Evolutionary conservation across 2,888 invertebrate species (phyloP).

Genomic region (Lepidonotus clava): DNA sequence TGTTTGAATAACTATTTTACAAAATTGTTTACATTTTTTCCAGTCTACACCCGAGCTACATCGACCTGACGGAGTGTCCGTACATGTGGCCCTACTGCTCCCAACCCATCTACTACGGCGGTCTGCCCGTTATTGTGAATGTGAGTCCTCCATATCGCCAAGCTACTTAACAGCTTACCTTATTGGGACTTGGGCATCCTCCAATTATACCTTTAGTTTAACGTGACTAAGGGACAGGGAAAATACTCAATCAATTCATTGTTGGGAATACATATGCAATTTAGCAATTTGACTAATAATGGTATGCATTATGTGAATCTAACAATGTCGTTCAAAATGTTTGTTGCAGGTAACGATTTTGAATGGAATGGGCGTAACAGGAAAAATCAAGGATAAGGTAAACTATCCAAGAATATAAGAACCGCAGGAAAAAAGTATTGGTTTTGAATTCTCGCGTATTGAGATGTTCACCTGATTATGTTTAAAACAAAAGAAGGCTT

Average conservation of each 20-base stretch:
- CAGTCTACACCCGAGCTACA: conserved; percentile 86
- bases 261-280: no score
- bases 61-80: conserved; percentile 96
- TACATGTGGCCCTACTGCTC: conserved; percentile 99
- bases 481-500: no score
- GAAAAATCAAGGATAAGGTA: conserved; percentile 85
- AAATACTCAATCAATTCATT: no score
- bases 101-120: conserved; percentile 93
- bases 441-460: not conserved
- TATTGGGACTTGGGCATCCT: no score
- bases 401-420: conserved; percentile 19
- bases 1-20: no score
- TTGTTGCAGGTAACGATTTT: conserved; percentile 87
- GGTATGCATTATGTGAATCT: no score
- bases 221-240: no score
- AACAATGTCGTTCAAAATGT: no score
- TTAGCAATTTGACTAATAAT: not conserved
- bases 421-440: no score
- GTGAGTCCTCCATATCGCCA: conserved; percentile 75
- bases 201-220: no score
- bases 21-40: conserved; percentile 56
- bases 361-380: conserved; percentile 95
- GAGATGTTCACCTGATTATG: no score
- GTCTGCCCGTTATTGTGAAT: conserved; percentile 93
- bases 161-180: not conserved